phyloP scores from a whole-genome alignment of 2,797 vertebrate species.

The Gouania willdenowi region DNA sequence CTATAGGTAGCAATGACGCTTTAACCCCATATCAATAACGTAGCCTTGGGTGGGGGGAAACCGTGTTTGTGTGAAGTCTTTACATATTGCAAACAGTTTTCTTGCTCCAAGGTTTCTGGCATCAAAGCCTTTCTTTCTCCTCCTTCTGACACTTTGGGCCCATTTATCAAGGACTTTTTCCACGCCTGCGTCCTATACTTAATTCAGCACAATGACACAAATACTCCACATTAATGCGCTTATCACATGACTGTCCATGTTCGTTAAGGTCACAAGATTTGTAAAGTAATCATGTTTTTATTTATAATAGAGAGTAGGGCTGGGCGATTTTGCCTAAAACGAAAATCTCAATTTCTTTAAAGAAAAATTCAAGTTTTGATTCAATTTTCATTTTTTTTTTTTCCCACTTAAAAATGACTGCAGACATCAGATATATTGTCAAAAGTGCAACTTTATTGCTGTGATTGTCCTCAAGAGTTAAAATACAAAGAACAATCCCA shows the following conservation, averaged over 20 bases:
- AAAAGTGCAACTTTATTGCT: no score
- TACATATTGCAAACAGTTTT: conserved; percentile 18
- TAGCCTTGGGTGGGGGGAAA: conserved; percentile 25
- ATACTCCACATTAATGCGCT: neutral
- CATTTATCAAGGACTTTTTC: neutral
- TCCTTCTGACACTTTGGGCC: neutral
- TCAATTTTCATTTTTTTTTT: no score
- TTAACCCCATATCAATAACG: conserved; percentile 43
- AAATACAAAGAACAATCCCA: no score
- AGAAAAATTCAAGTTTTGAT: no score
- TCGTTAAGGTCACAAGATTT: conserved; percentile 4
- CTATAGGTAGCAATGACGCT: conserved; percentile 47
- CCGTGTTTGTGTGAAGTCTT: conserved; percentile 1
- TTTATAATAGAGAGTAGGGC: no score
- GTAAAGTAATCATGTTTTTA: conserved; percentile 3
- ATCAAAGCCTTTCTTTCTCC: neutral
- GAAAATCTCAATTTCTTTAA: no score
- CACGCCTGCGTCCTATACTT: neutral
- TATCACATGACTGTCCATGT: conserved; percentile 5
- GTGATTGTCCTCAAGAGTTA: no score
- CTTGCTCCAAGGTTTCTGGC: conserved; percentile 3
- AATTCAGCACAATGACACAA: conserved; percentile 1
- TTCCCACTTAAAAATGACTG: no score
- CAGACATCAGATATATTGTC: no score
- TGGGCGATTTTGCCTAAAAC: no score